Conservation (phyloP, 2,113 vertebrate genomes). For the Opisthocomus hoazin region DNA sequence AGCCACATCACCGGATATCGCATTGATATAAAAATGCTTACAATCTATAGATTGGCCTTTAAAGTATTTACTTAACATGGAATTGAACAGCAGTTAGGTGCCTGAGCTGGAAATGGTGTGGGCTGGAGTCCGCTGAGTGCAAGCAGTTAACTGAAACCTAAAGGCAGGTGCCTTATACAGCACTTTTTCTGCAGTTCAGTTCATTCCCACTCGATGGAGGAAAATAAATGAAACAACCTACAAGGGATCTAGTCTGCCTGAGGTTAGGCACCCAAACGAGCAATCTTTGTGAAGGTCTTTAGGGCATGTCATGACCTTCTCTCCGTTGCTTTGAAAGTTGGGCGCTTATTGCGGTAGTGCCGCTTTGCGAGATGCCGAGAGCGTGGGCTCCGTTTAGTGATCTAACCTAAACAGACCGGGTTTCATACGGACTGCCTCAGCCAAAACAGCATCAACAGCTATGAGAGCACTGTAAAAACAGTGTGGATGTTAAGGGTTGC, state of each 20-base stretch:
- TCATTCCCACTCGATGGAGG: not conserved
- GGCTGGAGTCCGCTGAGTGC: not conserved
- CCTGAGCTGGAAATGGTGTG: accelerated
- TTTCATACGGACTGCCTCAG: not conserved
- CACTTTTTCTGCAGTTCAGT: not conserved
- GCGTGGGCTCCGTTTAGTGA: not conserved
- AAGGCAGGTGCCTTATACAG: not conserved
- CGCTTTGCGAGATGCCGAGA: not conserved
- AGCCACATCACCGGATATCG: not conserved
- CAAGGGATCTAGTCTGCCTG: not conserved
- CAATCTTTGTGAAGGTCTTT: not conserved
- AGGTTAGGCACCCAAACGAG: not conserved
- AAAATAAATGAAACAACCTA: not conserved
- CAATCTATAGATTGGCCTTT: not conserved
- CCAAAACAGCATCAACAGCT: not conserved
- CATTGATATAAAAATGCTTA: not conserved
- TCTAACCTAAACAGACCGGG: not conserved
- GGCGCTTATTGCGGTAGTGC: not conserved
- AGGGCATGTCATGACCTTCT: not conserved
- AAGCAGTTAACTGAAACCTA: not conserved
- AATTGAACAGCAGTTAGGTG: not conserved
- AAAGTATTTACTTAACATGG: not conserved
- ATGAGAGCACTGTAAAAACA: not conserved
- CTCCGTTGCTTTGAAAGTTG: not conserved
- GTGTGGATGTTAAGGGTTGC: not conserved